A percentile compares a stretch with the other conserved stretches of the same genome.
Evolutionary conservation across 2,797 vertebrate genomes (phyloP).

Genomic region (Sciurus vulgaris): DNA sequence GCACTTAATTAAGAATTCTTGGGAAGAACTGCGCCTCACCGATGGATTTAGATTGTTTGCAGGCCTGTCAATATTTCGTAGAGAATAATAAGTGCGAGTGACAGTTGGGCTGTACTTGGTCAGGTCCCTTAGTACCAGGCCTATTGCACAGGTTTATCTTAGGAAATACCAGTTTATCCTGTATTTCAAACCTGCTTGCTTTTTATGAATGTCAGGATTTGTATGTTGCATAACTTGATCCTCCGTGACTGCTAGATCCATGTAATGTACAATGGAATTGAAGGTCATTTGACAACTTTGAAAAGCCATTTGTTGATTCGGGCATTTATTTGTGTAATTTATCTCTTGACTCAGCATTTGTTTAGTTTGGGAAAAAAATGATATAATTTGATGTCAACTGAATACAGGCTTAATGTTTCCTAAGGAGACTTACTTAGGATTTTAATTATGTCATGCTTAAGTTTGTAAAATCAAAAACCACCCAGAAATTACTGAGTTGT

Average conservation of each 20-base stretch:
- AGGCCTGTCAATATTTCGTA: background rate
- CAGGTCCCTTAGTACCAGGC: background rate
- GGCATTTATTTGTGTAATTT: background rate
- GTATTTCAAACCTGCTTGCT: background rate
- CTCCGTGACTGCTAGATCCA: background rate
- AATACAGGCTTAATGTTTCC: background rate
- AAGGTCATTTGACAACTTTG: background rate
- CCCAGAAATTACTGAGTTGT: background rate
- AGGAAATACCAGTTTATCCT: background rate
- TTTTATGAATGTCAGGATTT: background rate
- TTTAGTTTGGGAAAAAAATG: background rate
- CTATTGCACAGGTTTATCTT: background rate
- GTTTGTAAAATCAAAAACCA: background rate
- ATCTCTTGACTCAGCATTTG: background rate
- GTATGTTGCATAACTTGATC: constrained; percentile 21
- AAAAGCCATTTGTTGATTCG: background rate
- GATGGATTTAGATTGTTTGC: background rate
- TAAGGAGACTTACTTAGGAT: background rate
- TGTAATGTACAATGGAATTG: background rate
- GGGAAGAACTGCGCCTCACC: background rate
- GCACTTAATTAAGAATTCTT: background rate
- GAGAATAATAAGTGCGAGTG: background rate
- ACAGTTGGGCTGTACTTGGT: background rate
- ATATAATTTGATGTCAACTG: background rate
- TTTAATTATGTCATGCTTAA: background rate